Evolutionary conservation across 2,888 invertebrate species (phyloP).

Genomic region (Epicampocera succincta): DNA sequence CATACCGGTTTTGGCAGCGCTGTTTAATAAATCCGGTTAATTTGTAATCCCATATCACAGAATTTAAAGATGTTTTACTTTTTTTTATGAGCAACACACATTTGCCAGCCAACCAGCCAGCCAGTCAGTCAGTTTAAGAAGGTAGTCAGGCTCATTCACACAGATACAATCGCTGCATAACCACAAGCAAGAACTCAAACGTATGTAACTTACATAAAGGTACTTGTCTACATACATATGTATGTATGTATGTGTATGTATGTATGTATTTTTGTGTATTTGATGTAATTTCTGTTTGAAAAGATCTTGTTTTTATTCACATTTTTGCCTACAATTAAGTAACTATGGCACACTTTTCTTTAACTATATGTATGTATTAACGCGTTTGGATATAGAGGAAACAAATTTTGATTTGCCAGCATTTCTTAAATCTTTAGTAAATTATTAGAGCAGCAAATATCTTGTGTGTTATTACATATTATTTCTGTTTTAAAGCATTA

Average conservation of each 20-base stretch:
- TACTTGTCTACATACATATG: too few species aligned
- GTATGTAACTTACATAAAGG: too few species aligned
- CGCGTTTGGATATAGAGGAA: slow-evolving; percentile 13
- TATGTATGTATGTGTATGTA: too few species aligned
- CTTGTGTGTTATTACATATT: slow-evolving; percentile 2
- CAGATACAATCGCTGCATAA: not conserved
- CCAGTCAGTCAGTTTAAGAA: too few species aligned
- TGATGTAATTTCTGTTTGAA: slow-evolving; percentile 6
- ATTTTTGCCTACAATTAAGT: not conserved
- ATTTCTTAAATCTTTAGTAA: not conserved
- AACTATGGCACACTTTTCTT: slow-evolving; percentile 58
- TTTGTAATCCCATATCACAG: slow-evolving; percentile 59
- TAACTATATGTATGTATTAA: not conserved
- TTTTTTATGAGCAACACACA: not conserved
- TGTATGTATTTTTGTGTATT: not conserved
- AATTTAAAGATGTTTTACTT: slow-evolving; percentile 42
- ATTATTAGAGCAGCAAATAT: slow-evolving; percentile 1
- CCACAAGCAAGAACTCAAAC: not conserved
- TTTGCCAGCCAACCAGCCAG: too few species aligned
- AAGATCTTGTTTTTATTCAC: slow-evolving; percentile 8
- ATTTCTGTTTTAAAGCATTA: not conserved
- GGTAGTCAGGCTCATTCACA: slow-evolving; percentile 11
- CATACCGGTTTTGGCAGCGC: slow-evolving; percentile 54
- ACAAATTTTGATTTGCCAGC: slow-evolving; percentile 15
- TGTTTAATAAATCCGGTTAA: slow-evolving; percentile 59